Percentiles rank a stretch among this genome's conserved stretches.
These are phyloP conservation scores for Spatulosminthurus flaviceps DNA, from an alignment of 2,888 invertebrate genomes.

Conservation along the genomic window DNA sequence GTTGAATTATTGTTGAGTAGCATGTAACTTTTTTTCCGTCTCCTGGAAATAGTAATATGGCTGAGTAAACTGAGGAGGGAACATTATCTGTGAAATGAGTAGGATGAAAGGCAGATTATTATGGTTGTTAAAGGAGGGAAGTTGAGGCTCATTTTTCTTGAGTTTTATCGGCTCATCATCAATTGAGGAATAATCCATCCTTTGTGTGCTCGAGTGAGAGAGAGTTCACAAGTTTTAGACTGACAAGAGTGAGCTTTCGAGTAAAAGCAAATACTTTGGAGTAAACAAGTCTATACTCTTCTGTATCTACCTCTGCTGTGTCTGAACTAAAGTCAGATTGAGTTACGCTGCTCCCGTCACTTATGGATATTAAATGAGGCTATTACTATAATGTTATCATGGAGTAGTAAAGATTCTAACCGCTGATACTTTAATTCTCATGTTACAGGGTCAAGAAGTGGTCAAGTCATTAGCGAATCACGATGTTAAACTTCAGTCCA, in stretches of 20 bases:
- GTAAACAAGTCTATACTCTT: constrained; percentile 11
- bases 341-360: constrained; percentile 5
- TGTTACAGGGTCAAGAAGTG: constrained; percentile 15
- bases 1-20: too few species aligned
- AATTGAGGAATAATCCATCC: constrained; percentile 9
- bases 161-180: constrained; percentile 16
- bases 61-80: constrained; percentile 4
- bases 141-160: constrained; percentile 8
- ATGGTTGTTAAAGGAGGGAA: not conserved
- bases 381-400: not conserved
- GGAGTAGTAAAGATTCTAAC: too few species aligned
- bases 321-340: not conserved
- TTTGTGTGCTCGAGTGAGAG: not conserved
- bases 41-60: too few species aligned
- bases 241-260: too few species aligned
- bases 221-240: too few species aligned
- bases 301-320: too few species aligned
- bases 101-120: constrained; percentile 4
- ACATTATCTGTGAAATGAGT: constrained; percentile 26
- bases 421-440: not conserved
- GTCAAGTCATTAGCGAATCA: constrained; percentile 37
- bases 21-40: too few species aligned
- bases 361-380: not conserved
- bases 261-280: not conserved
- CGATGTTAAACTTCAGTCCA: constrained; percentile 34